Base-by-base conservation (phyloP, 2,797 vertebrate genomes). In the Pseudomugil tenellus region DNA sequence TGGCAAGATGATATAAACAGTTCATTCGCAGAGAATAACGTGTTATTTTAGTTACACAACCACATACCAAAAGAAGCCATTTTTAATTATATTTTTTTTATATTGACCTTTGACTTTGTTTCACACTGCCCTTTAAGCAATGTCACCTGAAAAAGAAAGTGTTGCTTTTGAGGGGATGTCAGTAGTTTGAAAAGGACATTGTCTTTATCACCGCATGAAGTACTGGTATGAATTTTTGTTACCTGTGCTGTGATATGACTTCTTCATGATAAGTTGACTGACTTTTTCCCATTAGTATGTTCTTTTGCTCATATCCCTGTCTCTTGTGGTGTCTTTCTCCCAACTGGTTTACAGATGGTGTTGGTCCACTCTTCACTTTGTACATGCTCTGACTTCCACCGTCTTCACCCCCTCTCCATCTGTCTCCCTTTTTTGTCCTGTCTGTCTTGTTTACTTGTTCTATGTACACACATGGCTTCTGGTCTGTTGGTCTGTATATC, bases 391-490 rank as follows among this genome's bases (percentile, higher is more conserved):
- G 60, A 84, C 81, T 77, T 79, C 66, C 55, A 57, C 83, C 52
- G 49, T 75, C 80, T 85, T 90, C 88, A 87, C 87, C 89, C 89
- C 86, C 86, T 91, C 89, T 83, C 90, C 89, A 87, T 92, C 90
- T 92, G 90, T 67, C 84, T 82, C 25, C 28, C 59, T 43, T 66
- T 65, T 83, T 19, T 70, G 74, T 71, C 37, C 34, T 59, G 67
- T 0, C 74, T 67, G 14, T 67, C 58, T 1, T 88, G 81, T 88
- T 84, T 82, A 77, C 64, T 84, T 87, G 58, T 70, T 74, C 74
- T 26, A 37, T 78, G 70, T 54, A 74, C 71, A 82, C 78, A 87
- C 80, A 77, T 78, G 77, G 77, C 78, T 87, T 77, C 72, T 89
- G 77, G 65, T 79, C 55, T 62, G 37, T 75, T 80, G 52, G 48